phyloP scores from a whole-genome alignment of 2,888 invertebrate species.

The Cybosia mesomella region DNA sequence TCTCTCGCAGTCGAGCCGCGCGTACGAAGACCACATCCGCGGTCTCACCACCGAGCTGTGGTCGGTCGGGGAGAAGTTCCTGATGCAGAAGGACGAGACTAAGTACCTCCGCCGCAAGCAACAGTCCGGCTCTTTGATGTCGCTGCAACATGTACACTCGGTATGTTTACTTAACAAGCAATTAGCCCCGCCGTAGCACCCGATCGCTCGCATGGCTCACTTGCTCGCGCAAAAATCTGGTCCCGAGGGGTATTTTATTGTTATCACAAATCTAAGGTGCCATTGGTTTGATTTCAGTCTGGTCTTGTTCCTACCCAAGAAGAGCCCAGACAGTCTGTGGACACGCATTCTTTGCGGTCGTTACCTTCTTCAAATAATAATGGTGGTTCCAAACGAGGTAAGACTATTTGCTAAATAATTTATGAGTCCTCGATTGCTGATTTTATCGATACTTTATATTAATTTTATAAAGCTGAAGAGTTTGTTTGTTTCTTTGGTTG shows the following conservation, averaged over 20 bases:
- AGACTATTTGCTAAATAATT: neutral
- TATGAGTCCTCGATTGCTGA: neutral
- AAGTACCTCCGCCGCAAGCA: constrained; percentile 80
- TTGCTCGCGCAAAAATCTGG: no score
- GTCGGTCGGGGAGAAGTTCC: constrained; percentile 88
- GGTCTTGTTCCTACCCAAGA: constrained; percentile 66
- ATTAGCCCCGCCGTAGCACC: no score
- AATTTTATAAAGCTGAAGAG: no score
- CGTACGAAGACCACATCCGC: constrained; percentile 76
- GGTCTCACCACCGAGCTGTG: constrained; percentile 87
- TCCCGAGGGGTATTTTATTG: no score
- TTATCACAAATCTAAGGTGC: neutral
- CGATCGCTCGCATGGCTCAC: no score
- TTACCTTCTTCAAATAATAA: constrained; percentile 62
- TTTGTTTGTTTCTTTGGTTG: no score
- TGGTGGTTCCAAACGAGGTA: constrained; percentile 59
- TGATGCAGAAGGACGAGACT: constrained; percentile 86
- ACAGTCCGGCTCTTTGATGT: constrained; percentile 77
- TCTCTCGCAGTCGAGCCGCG: constrained; percentile 67
- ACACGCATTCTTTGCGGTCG: constrained; percentile 76
- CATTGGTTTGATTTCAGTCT: constrained; percentile 61
- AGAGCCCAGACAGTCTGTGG: constrained; percentile 66
- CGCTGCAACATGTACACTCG: constrained; percentile 79
- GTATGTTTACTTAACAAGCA: constrained; percentile 49
- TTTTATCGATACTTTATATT: no score